Conservation (phyloP, 2,888 invertebrate species). For the Synergus gifuensis region DNA sequence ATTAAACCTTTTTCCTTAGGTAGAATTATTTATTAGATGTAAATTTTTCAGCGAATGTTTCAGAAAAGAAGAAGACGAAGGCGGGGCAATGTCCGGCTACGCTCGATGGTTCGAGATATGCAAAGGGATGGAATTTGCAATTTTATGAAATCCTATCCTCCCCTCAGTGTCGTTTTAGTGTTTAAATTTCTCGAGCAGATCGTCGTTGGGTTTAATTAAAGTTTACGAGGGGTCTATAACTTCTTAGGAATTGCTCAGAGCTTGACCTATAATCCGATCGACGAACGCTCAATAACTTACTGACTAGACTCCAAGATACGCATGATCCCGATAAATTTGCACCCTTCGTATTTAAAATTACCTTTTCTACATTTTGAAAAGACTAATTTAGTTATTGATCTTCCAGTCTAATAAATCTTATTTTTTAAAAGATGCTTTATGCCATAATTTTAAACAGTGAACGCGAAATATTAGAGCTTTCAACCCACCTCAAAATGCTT, state of each 20-base stretch:
- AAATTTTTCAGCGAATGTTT: constrained; percentile 3
- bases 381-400: background rate
- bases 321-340: background rate
- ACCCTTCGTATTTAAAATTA: background rate
- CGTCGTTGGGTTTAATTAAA: constrained; percentile 22
- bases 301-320: too few relatives aligned
- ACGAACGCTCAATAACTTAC: background rate
- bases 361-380: background rate
- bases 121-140: constrained; percentile 35
- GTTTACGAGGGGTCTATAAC: constrained; percentile 3
- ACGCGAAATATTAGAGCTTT: too few relatives aligned
- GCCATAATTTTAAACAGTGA: too few relatives aligned
- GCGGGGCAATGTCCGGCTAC: constrained; percentile 11
- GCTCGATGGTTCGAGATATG: constrained; percentile 8
- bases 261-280: constrained; percentile 8
- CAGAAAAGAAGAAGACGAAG: background rate
- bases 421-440: background rate
- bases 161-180: background rate
- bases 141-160: constrained; percentile 18
- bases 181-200: constrained; percentile 8
- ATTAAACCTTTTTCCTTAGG: constrained; percentile 3
- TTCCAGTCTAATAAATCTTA: background rate
- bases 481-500: too few relatives aligned
- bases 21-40: constrained; percentile 31
- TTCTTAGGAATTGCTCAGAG: background rate